A percentile compares a stretch with the other conserved stretches of the same genome.
These are phyloP conservation scores for Onychomys torridus DNA, from an alignment of 2,797 vertebrate genomes.

Conservation along the genomic window DNA sequence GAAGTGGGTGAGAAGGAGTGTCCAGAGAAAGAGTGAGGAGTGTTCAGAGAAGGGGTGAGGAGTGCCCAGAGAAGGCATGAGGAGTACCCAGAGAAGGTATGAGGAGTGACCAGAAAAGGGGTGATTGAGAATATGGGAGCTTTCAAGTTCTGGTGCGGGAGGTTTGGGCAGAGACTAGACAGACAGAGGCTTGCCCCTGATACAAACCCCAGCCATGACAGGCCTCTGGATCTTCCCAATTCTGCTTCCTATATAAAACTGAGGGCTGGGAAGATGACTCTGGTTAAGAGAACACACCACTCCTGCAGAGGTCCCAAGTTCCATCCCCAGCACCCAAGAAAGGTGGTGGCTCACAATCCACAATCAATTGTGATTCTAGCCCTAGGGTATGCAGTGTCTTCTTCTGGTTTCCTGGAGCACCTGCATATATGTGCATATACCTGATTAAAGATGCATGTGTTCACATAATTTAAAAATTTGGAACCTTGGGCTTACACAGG, in stretches of 20 bases:
- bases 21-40: too few relatives aligned
- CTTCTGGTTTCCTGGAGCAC: background rate
- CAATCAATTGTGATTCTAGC: background rate
- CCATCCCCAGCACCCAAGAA: background rate
- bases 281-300: background rate
- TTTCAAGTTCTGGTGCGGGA: background rate
- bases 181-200: background rate
- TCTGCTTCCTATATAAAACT: background rate
- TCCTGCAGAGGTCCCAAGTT: background rate
- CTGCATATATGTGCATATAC: background rate
- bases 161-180: background rate
- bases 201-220: background rate
- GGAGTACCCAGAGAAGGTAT: too few relatives aligned
- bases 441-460: background rate
- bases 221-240: background rate
- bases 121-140: background rate
- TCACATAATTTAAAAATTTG: background rate
- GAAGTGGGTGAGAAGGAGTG: background rate
- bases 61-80: background rate
- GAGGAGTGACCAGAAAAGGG: background rate
- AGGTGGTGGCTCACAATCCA: background rate
- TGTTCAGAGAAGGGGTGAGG: background rate
- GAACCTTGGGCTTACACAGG: too few relatives aligned
- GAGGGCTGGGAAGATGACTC: background rate
- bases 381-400: background rate